Percentiles rank a stretch among this genome's conserved stretches.
Conservation (phyloP, 2,888 invertebrate species). For the Amblyjoppa proteus region DNA sequence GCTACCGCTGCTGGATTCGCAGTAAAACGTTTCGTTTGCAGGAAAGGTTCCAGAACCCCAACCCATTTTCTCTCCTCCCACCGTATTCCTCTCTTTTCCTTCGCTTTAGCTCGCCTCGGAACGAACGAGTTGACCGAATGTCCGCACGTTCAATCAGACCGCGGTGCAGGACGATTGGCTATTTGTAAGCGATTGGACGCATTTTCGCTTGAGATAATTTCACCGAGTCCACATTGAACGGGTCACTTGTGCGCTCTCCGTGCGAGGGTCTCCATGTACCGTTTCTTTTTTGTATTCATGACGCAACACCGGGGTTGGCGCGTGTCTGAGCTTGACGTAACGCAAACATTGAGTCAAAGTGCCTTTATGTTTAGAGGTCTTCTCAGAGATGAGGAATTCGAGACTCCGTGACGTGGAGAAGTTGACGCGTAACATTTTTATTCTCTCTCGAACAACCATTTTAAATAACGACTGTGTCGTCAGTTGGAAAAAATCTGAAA, state of each 20-base stretch:
- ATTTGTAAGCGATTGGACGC: constrained; percentile 58
- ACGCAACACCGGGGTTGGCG: not conserved
- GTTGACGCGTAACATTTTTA: not conserved
- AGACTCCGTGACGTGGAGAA: not conserved
- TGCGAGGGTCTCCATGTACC: not conserved
- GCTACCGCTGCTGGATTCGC: constrained; percentile 38
- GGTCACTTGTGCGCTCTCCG: constrained; percentile 10
- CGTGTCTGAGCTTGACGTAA: not conserved
- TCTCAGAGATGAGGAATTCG: not conserved
- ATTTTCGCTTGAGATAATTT: constrained; percentile 59
- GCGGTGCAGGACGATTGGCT: constrained; percentile 53
- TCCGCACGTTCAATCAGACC: constrained; percentile 61
- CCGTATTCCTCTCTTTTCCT: constrained; percentile 19
- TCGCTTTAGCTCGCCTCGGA: constrained; percentile 17
- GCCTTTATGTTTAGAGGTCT: not conserved
- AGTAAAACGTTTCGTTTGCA: constrained; percentile 61
- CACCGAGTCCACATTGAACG: constrained; percentile 18
- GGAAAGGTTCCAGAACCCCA: constrained; percentile 7
- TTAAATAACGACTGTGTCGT: too few species aligned
- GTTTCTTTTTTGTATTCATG: not conserved
- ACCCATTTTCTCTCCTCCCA: constrained; percentile 11
- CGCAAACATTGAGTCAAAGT: not conserved
- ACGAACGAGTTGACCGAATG: constrained; percentile 54
- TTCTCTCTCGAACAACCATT: too few species aligned
- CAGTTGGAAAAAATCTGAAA: too few species aligned